Evolutionary conservation across 2,113 vertebrate genomes (phyloP), one percentile per base, ranked within the genome.

Genomic region (Mobula birostris): DNA sequence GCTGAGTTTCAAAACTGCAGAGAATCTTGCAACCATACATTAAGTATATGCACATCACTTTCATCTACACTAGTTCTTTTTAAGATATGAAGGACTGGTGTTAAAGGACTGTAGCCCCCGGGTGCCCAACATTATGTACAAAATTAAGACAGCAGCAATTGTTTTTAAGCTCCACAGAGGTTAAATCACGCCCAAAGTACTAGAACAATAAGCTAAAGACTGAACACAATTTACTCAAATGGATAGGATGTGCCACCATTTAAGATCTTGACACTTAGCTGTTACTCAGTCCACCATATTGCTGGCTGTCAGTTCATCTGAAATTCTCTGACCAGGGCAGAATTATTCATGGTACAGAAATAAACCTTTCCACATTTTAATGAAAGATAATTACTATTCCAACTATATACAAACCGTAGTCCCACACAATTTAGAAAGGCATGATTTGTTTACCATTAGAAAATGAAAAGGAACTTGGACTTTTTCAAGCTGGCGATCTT

Each of bases 401-500:
- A 15, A 74, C 72, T 21, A 74, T 6, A 74, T 74, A 5, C 15
- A 74, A 74, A 21, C 15, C 72, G 21, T 19, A 74, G 19, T 21
- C 72, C 17, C 17, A 21, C 15, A 24, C 21, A 24, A 24, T 74
- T 74, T 74, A 70, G 70, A 93, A 48, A 48, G 8, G 27, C 48
- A 14, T 74, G 40, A 56, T 74, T 72, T 56, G 24, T 48, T 93
- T 93, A 93, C 91, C 91, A 72, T 93, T 40, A 93, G 91, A 48
- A 93, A 74, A 93, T 74, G 40, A 93, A 93, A 76, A 72, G 91
- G 91, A 93, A 93, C 70, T 24, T 74, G 19, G 91, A 93, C 70
- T 74, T 72, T 76, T 93, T 93, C 91, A 93, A 93, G 36, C 68
- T 93, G 91, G 91, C 91, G 70, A 93, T 74, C 36, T 74, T 74